These are phyloP conservation scores for Phataginus tricuspis DNA, from an alignment of 2,797 vertebrate species.

Conservation along the genomic window DNA sequence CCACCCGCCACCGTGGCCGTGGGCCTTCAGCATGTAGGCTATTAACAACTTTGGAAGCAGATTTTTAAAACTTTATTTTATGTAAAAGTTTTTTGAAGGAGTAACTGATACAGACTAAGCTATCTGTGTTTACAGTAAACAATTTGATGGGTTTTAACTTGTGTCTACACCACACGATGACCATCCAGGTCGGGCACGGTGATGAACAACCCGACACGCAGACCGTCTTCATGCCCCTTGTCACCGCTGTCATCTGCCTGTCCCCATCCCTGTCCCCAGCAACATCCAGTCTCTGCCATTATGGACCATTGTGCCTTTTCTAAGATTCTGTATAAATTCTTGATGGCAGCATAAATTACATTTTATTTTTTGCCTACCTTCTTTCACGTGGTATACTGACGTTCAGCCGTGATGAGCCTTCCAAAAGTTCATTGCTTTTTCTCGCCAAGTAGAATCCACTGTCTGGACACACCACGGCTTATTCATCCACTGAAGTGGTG, in stretches of 20 bases:
- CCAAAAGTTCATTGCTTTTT: accelerated
- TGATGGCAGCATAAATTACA: accelerated
- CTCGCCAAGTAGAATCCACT: accelerated
- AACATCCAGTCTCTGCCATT: no score
- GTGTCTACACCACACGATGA: accelerated
- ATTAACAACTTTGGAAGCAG: accelerated
- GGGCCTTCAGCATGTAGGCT: accelerated
- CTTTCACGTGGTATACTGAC: accelerated
- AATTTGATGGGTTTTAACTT: background rate
- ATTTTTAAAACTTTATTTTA: no score
- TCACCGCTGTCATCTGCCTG: accelerated
- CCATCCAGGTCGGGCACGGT: background rate
- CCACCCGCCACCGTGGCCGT: accelerated
- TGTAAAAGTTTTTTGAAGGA: accelerated
- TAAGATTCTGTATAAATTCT: background rate
- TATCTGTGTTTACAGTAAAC: accelerated
- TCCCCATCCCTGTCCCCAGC: background rate
- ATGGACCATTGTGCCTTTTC: background rate
- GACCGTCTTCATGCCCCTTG: accelerated
- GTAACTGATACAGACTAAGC: accelerated
- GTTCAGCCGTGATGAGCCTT: accelerated
- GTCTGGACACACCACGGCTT: accelerated
- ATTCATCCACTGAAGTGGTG: accelerated
- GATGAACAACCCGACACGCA: accelerated
- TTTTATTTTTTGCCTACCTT: background rate